Percentiles rank a stretch among this genome's conserved stretches.
These are phyloP conservation scores for Arvicanthis niloticus DNA, from an alignment of 2,113 vertebrate genomes.

Conservation along the genomic window DNA sequence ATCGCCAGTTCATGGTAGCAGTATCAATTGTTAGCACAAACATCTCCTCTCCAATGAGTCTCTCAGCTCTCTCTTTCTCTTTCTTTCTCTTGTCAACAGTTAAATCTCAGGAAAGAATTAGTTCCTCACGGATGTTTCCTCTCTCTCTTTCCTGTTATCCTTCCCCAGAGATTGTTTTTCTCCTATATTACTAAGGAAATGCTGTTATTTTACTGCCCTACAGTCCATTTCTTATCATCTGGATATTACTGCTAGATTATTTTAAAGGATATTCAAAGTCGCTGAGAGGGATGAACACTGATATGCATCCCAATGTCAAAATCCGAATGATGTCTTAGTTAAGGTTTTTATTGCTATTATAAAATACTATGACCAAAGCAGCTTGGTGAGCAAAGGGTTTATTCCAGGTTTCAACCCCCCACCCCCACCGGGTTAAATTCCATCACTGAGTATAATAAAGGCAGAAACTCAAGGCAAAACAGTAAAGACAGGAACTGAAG, in stretches of 20 bases:
- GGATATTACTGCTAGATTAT: not conserved
- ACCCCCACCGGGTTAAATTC: too few species aligned
- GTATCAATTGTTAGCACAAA: not conserved
- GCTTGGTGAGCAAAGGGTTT: not conserved
- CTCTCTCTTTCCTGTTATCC: not conserved
- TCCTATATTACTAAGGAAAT: not conserved
- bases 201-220: not conserved
- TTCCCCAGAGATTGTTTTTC: not conserved
- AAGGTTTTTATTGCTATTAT: not conserved
- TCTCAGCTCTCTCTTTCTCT: not conserved
- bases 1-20: not conserved
- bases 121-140: not conserved
- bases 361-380: not conserved
- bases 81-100: not conserved
- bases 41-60: not conserved
- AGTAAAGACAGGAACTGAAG: not conserved
- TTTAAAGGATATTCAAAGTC: slow-evolving; percentile 2
- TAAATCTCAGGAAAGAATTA: not conserved
- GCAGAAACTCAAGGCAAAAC: not conserved
- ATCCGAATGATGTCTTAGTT: not conserved
- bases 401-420: not conserved
- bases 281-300: not conserved
- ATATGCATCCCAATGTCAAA: not conserved
- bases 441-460: not conserved
- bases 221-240: not conserved